These are phyloP conservation scores for Iselma pallidipennis DNA, from an alignment of 2,888 invertebrate species.

Conservation along the genomic window DNA sequence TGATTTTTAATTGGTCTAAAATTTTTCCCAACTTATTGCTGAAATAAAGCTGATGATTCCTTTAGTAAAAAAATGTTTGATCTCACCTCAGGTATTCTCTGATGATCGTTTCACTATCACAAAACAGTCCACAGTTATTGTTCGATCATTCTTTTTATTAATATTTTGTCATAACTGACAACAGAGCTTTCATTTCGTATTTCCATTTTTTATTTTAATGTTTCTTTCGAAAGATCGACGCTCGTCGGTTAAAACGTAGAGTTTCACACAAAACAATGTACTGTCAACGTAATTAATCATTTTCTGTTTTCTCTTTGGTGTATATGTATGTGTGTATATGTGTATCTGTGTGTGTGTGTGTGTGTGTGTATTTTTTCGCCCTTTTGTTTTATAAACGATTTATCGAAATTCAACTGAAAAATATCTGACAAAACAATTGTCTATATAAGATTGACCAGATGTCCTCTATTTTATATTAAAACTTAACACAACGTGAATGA, in stretches of 20 bases:
- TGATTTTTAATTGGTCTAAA: too few species aligned
- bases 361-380: background rate
- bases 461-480: background rate
- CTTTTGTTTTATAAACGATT: background rate
- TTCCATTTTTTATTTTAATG: background rate
- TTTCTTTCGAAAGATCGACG: background rate
- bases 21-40: too few species aligned
- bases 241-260: background rate
- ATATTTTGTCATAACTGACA: background rate
- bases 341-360: background rate
- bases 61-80: background rate
- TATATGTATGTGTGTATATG: background rate
- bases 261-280: background rate
- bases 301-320: background rate
- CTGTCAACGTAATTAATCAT: slow-evolving; percentile 3
- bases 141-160: background rate
- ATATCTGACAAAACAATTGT: background rate
- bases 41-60: too few species aligned
- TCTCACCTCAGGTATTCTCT: background rate
- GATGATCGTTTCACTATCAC: background rate
- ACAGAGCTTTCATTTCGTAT: background rate
- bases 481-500: too few species aligned
- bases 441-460: background rate
- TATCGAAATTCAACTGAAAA: background rate
- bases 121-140: background rate